phyloP scores from a whole-genome alignment of 2,888 invertebrate species.

The Drosophila villosipedis region DNA sequence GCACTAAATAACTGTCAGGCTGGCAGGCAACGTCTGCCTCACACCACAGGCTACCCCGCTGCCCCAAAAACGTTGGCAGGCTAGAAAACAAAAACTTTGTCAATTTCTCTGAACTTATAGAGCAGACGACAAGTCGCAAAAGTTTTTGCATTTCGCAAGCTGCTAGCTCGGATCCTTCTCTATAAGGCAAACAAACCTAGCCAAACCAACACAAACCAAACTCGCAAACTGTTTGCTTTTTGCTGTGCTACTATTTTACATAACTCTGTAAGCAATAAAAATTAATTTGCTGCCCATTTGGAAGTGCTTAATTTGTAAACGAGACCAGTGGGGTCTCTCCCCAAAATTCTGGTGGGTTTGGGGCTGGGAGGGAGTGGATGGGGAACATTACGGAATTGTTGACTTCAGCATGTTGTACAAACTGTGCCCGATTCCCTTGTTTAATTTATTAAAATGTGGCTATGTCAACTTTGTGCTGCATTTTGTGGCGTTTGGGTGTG shows the following conservation, averaged over 20 bases:
- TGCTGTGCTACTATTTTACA: slow-evolving; percentile 64
- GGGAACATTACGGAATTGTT: slow-evolving; percentile 31
- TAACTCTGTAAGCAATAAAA: slow-evolving; percentile 79
- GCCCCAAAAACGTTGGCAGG: slow-evolving; percentile 25
- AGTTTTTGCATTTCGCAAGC: slow-evolving; percentile 69
- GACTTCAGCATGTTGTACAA: slow-evolving; percentile 46
- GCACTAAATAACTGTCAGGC: slow-evolving; percentile 73
- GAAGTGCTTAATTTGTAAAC: slow-evolving; percentile 81
- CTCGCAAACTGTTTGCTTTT: slow-evolving; percentile 45
- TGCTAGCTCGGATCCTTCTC: background rate
- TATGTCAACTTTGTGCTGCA: slow-evolving; percentile 20
- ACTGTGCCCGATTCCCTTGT: slow-evolving; percentile 24
- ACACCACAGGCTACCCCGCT: background rate
- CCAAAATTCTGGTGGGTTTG: slow-evolving; percentile 31
- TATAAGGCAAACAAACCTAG: slow-evolving; percentile 17
- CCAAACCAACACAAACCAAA: slow-evolving; percentile 24
- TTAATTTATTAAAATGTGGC: slow-evolving; percentile 18
- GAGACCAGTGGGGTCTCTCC: slow-evolving; percentile 72
- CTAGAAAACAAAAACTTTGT: slow-evolving; percentile 64
- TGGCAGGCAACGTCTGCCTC: slow-evolving; percentile 27
- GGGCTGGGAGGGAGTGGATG: slow-evolving; percentile 1
- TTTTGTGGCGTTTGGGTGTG: background rate
- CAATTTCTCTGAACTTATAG: slow-evolving; percentile 63
- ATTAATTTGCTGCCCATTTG: slow-evolving; percentile 81
- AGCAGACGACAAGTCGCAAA: slow-evolving; percentile 54